Evolutionary conservation across 2,888 invertebrate species (phyloP).

Genomic region (Seladonia tumulorum): DNA sequence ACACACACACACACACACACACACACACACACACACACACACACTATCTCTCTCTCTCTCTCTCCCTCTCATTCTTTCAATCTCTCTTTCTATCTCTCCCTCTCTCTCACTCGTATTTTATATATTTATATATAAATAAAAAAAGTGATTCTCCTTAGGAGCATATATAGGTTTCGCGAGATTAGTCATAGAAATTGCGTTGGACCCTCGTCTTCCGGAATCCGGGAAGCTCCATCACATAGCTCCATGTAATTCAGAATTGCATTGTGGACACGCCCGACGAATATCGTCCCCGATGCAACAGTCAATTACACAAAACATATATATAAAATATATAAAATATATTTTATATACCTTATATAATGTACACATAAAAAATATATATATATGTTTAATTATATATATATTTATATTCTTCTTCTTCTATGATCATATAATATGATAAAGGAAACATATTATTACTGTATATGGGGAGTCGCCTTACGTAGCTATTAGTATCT

Average conservation of each 20-base stretch:
- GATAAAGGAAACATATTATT: constrained; percentile 75
- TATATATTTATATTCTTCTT: constrained; percentile 48
- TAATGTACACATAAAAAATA: constrained; percentile 35
- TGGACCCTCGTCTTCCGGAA: constrained; percentile 61
- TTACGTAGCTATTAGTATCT: constrained; percentile 74
- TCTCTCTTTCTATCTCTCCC: not conserved
- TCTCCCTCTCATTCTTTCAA: not conserved
- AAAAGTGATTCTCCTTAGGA: constrained; percentile 38
- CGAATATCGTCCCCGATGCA: constrained; percentile 68
- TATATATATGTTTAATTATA: constrained; percentile 34
- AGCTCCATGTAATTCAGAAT: constrained; percentile 74
- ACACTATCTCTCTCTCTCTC: not conserved
- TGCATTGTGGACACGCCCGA: constrained; percentile 67
- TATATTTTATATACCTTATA: constrained; percentile 23
- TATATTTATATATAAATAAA: constrained; percentile 59
- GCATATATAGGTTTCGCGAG: constrained; percentile 44
- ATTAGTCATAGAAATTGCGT: constrained; percentile 61
- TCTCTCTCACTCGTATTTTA: constrained; percentile 16
- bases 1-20: no score
- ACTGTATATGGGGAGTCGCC: constrained; percentile 70
- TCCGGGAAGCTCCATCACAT: constrained; percentile 74
- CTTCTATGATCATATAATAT: constrained; percentile 69
- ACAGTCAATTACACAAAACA: constrained; percentile 72
- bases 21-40: no score
- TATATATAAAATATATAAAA: constrained; percentile 34